These are phyloP conservation scores for Drosophila melanocephala DNA, from an alignment of 2,888 invertebrate genomes.

Conservation along the genomic window DNA sequence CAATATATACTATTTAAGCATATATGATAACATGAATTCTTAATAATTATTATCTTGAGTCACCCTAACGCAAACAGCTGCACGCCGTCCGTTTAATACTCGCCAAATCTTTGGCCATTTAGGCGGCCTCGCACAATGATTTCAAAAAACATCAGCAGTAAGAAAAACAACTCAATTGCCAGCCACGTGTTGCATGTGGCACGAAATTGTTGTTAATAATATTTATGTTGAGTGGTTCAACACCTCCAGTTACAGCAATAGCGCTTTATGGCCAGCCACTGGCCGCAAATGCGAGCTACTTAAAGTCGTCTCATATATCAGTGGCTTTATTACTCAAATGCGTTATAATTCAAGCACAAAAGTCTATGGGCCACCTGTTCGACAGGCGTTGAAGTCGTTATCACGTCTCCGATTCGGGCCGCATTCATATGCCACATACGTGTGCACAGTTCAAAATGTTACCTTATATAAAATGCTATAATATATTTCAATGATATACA, in stretches of 20 bases:
- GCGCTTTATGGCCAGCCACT: slow-evolving; percentile 50
- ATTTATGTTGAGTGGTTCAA: slow-evolving; percentile 66
- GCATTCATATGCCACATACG: slow-evolving; percentile 12
- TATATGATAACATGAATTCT: neutral
- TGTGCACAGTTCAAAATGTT: slow-evolving; percentile 5
- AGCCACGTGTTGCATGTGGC: slow-evolving; percentile 76
- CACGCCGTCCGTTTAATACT: slow-evolving; percentile 38
- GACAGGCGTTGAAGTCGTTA: slow-evolving; percentile 51
- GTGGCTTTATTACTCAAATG: slow-evolving; percentile 66
- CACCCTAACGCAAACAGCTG: slow-evolving; percentile 41
- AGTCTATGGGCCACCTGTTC: slow-evolving; percentile 60
- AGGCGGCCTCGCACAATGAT: slow-evolving; percentile 29
- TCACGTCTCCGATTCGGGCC: slow-evolving; percentile 52
- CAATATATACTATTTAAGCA: neutral
- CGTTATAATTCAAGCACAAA: slow-evolving; percentile 64
- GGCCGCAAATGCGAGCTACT: slow-evolving; percentile 65
- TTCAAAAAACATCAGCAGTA: slow-evolving; percentile 25
- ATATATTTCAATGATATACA: neutral
- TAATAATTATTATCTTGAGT: slow-evolving; percentile 19
- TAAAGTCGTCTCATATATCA: slow-evolving; percentile 69
- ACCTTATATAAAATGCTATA: neutral
- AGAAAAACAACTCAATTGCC: slow-evolving; percentile 55
- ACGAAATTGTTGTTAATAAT: slow-evolving; percentile 73
- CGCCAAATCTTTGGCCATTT: slow-evolving; percentile 59
- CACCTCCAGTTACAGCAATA: slow-evolving; percentile 43